Base-by-base conservation (phyloP, 2,113 vertebrate genomes). In the Nymphicus hollandicus region DNA sequence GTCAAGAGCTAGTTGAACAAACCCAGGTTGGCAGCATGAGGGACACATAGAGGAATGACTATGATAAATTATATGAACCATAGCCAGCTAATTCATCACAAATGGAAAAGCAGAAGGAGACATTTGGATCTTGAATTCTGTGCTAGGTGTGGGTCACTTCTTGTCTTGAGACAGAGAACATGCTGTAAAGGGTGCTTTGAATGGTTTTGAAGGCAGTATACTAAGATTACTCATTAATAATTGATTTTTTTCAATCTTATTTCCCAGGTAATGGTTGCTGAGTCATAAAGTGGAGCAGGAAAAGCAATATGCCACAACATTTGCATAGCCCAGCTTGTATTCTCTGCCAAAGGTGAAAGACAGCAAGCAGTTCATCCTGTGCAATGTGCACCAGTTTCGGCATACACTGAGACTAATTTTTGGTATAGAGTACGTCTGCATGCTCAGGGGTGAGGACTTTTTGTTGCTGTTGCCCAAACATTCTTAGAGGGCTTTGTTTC, bases 371-470 rank as follows among this genome's bases (percentile, higher is more conserved):
- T 31, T 70, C 41, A 66, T 10, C 33, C 69, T 18, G 19, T 41
- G 18, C 63, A 66, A 46, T 6, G 28, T 55, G 50, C 13, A 55
- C 35, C 31, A 74, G 18, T 60, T 68, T 69, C 1, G 1, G 10
- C 41, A 49, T 13, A 52, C 7, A 9, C 8, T 10, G 24, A 69
- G 49, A 47, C 25, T 20, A 31, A 31, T 44, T 74, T 61, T 70
- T 86, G 37, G 13, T 12, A 14, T 12, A 50, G 10, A 41, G 10
- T 58, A 85, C 17, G 8, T 55, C 29, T 65, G 33, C 35, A 13
- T 0, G 0, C 12, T 55, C 33, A 60, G 49, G 9, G 27, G 20
- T 60, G 44, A 81, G 52, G 56, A 58, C 0, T 3, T 31, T 58
- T 66, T 76, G 46, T 68, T 83, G 22, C 44, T 78, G 28, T 47